Percentiles rank a stretch among this genome's conserved stretches.
Evolutionary conservation across 64 coral and sea anemone species (phyloP).

Genomic region (Pocillopora damicornis): DNA sequence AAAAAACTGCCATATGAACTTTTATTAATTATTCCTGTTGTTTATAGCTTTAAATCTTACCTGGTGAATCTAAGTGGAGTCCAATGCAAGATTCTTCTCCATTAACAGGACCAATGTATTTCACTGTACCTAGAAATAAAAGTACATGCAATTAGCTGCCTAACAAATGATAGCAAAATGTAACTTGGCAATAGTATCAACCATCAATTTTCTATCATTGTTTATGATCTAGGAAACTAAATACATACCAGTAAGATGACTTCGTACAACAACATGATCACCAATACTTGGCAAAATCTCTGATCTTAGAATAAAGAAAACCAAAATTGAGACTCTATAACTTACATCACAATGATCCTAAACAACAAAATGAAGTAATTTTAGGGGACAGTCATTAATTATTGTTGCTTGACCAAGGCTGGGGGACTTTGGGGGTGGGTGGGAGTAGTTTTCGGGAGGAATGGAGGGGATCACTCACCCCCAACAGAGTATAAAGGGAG

Average conservation of each 20-base stretch:
- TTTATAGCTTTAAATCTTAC: neutral
- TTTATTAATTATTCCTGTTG: neutral
- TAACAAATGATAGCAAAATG: too few species aligned
- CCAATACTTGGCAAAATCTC: conserved; percentile 34
- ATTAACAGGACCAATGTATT: conserved; percentile 11
- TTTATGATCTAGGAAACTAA: neutral
- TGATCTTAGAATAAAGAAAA: neutral
- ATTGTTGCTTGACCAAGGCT: too few species aligned
- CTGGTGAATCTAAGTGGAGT: conserved; percentile 35
- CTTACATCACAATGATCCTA: too few species aligned
- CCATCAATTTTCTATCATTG: neutral
- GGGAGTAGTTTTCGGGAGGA: too few species aligned
- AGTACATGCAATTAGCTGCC: neutral
- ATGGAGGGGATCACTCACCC: too few species aligned
- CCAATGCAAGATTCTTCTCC: conserved; percentile 14
- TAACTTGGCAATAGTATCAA: too few species aligned
- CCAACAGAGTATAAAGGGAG: too few species aligned
- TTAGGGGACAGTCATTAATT: too few species aligned
- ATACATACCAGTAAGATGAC: neutral
- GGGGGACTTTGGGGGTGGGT: too few species aligned
- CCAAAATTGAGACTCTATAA: neutral
- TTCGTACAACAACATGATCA: conserved; percentile 34
- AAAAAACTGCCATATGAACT: neutral
- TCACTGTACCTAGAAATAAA: conserved; percentile 7
- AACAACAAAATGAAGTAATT: too few species aligned